A percentile compares a stretch with the other conserved stretches of the same genome.
Conservation (phyloP, 2,797 vertebrate genomes). For the Coluber constrictor region DNA sequence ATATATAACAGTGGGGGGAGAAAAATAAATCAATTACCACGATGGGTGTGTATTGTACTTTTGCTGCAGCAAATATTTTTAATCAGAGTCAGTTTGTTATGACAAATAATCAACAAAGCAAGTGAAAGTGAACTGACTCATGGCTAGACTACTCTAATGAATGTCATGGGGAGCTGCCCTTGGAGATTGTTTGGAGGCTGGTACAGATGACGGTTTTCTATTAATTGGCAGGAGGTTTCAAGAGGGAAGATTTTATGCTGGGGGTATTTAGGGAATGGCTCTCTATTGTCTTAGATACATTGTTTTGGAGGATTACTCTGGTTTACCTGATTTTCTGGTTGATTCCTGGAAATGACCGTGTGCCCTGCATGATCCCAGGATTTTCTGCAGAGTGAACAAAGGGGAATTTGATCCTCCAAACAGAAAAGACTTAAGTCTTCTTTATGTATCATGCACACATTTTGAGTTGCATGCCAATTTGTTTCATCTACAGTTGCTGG, state of each 20-base stretch:
- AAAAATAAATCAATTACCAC: background rate
- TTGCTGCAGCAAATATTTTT: background rate
- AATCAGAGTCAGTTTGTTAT: background rate
- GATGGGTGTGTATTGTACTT: background rate
- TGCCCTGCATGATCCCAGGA: background rate
- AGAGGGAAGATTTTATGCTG: too few relatives aligned
- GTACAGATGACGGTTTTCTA: background rate
- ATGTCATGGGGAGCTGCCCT: background rate
- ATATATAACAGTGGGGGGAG: background rate
- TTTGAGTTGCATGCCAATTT: background rate
- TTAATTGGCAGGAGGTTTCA: background rate
- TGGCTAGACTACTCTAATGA: background rate
- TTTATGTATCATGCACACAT: conserved; percentile 2
- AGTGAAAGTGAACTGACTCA: background rate
- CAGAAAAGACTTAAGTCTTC: conserved; percentile 1
- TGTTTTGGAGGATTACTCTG: background rate
- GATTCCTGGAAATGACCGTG: background rate
- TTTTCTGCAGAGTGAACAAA: conserved; percentile 2
- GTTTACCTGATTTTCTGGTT: background rate
- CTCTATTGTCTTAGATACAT: background rate
- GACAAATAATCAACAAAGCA: background rate
- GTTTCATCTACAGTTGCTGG: background rate
- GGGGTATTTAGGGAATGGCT: background rate
- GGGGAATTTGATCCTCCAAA: background rate
- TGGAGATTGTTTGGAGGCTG: background rate